phyloP scores from a whole-genome alignment of 2,888 invertebrate genomes.

The Taphrorychus bicolor region DNA sequence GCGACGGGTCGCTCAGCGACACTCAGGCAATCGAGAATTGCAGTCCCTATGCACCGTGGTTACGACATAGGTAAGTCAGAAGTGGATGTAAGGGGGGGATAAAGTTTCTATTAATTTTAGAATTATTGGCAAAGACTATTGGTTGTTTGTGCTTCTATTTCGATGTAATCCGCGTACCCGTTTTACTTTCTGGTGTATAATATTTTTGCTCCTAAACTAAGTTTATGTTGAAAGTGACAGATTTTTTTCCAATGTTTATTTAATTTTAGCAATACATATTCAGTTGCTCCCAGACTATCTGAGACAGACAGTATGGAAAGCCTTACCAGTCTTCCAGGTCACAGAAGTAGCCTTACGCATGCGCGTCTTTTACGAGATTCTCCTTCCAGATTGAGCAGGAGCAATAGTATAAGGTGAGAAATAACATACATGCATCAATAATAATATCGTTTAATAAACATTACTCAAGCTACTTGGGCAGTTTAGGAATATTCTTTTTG shows the following conservation, averaged over 20 bases:
- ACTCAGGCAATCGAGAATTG: conserved; percentile 85
- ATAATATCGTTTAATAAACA: too few species aligned
- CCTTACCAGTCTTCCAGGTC: conserved; percentile 66
- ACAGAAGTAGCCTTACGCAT: conserved; percentile 76
- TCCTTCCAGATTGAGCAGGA: conserved; percentile 81
- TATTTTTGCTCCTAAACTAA: too few species aligned
- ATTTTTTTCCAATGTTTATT: too few species aligned
- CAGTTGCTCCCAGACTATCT: conserved; percentile 78
- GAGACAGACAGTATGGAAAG: conserved; percentile 91
- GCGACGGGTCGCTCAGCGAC: conserved; percentile 86
- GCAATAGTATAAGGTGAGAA: conserved; percentile 88
- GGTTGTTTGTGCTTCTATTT: not conserved
- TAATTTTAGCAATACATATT: conserved; percentile 69
- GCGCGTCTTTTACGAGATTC: conserved; percentile 72
- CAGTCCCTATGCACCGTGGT: conserved; percentile 85
- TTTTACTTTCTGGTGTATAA: too few species aligned
- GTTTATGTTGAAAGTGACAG: too few species aligned
- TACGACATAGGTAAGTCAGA: conserved; percentile 74
- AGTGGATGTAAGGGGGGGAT: not conserved
- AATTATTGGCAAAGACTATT: too few species aligned
- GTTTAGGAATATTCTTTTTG: too few species aligned
- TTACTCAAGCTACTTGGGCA: too few species aligned
- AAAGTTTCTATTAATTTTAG: too few species aligned
- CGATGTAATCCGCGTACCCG: too few species aligned
- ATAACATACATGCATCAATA: too few species aligned